phyloP scores from a whole-genome alignment of 2,113 vertebrate genomes.

The Pavo muticus region DNA sequence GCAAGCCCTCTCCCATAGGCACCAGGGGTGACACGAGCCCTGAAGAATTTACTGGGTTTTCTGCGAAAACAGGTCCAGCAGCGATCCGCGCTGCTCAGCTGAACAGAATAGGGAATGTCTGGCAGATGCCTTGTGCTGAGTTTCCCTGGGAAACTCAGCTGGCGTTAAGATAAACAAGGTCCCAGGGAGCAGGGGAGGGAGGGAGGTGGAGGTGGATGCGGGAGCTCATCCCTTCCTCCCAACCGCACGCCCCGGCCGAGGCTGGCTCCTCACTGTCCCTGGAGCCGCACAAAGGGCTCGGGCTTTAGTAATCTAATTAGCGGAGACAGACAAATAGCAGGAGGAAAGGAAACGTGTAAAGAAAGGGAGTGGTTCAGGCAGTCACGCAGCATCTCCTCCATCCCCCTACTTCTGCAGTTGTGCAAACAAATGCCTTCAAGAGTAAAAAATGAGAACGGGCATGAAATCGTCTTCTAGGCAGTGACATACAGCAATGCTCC shows the following conservation, averaged over 20 bases:
- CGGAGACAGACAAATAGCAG: neutral
- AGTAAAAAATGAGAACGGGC: neutral
- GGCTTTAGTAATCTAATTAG: slow-evolving; percentile 46
- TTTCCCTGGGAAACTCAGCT: slow-evolving; percentile 55
- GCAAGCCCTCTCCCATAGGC: neutral
- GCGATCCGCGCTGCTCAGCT: neutral
- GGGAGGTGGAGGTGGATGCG: neutral
- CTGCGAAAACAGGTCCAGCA: fast-evolving
- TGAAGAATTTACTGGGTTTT: neutral
- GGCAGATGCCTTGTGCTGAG: neutral
- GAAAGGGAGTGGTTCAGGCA: slow-evolving; percentile 37
- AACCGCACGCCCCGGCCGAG: fast-evolving
- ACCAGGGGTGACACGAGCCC: neutral
- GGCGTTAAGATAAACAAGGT: slow-evolving; percentile 14
- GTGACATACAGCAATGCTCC: neutral
- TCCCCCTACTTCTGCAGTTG: neutral
- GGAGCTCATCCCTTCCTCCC: neutral
- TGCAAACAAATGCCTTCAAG: neutral
- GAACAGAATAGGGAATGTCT: slow-evolving; percentile 5
- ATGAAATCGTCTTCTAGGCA: neutral
- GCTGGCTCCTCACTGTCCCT: neutral
- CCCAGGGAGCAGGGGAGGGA: neutral
- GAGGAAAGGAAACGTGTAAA: slow-evolving; percentile 33
- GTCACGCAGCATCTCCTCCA: neutral
- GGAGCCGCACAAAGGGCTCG: neutral